Evolutionary conservation across 2,797 vertebrate species (phyloP), one percentile per base, ranked within the genome.

Genomic region (Todus mexicanus): DNA sequence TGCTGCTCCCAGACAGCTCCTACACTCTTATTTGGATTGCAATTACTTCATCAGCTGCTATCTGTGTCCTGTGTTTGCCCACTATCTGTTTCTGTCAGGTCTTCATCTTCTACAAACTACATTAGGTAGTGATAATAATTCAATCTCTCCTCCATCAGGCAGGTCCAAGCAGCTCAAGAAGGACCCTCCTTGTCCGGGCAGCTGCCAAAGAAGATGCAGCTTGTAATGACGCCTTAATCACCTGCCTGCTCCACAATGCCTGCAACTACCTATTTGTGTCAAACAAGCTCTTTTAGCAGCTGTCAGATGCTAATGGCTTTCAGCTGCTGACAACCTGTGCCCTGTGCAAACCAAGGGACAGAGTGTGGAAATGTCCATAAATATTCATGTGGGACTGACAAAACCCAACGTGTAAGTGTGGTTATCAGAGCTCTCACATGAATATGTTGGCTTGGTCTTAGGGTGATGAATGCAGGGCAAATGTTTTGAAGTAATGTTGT

Each of bases 241-340:
- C 93, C 95, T 90, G 80, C 77, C 71, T 20, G 48, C 73, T 22
- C 22, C 48, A 57, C 87, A 80, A 33, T 26, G 82, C 33, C 77
- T 1, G 1, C 26, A 26, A 65, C 80, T 92, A 83, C 69, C 72
- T n/a, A 48, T 91, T 84, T 79, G 84, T 69, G 77, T 56, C 75
- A 25, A 9, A 8, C 25, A 2, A 57, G 90, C 68, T 61, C 27
- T 90, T 90, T 51, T 48, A 77, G 90, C 95, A 94, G 94, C 92
- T 94, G 88, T 80, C 86, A 54, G 75, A 87, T 27, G 81, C 47
- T 91, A 59, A 90, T 74, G 77, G 84, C 75, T 87, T 87, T 90
- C 93, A 94, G 95, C 94, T 89, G 90, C 94, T 65, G 80, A 33
- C 93, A 94, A 92, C 92, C 93, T 95, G 96, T 92, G 83, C 56